Evolutionary conservation across 1,140 invertebrate genomes (phyloP).

Genomic region (Cepaea nemoralis): DNA sequence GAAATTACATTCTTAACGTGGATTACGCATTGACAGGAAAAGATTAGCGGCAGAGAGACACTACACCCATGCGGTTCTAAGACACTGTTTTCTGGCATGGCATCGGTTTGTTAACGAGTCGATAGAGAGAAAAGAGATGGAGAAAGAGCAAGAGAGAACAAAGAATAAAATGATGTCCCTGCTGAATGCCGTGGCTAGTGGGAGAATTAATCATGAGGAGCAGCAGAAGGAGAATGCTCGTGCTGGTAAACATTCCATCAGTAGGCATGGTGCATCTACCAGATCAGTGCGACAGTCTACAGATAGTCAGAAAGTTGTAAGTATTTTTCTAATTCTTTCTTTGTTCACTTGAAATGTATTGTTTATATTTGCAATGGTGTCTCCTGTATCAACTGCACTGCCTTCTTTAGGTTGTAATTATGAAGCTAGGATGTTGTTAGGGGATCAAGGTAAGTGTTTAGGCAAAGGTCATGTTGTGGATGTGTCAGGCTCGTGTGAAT

Average conservation of each 20-base stretch:
- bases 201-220: conserved; percentile 52
- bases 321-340: too few species aligned
- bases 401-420: too few species aligned
- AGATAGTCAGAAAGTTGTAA: too few species aligned
- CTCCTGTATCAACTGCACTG: too few species aligned
- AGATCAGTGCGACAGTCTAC: too few species aligned
- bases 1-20: too few species aligned
- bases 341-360: too few species aligned
- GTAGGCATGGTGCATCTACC: conserved; percentile 8
- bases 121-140: conserved; percentile 54
- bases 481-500: too few species aligned
- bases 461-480: too few species aligned
- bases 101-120: conserved; percentile 59
- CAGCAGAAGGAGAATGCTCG: background rate
- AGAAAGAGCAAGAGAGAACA: conserved; percentile 58
- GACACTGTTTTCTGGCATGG: conserved; percentile 65
- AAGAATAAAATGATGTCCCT: conserved; percentile 66
- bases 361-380: too few species aligned
- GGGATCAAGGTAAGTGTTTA: too few species aligned
- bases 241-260: background rate
- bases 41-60: conserved; percentile 58
- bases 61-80: conserved; percentile 50
- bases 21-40: conserved; percentile 52
- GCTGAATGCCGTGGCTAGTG: conserved; percentile 63
- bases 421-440: too few species aligned